Percentiles rank a stretch among this genome's conserved stretches.
These are phyloP conservation scores for Gallinago undulata DNA, from an alignment of 2,113 vertebrate species.

Conservation along the genomic window DNA sequence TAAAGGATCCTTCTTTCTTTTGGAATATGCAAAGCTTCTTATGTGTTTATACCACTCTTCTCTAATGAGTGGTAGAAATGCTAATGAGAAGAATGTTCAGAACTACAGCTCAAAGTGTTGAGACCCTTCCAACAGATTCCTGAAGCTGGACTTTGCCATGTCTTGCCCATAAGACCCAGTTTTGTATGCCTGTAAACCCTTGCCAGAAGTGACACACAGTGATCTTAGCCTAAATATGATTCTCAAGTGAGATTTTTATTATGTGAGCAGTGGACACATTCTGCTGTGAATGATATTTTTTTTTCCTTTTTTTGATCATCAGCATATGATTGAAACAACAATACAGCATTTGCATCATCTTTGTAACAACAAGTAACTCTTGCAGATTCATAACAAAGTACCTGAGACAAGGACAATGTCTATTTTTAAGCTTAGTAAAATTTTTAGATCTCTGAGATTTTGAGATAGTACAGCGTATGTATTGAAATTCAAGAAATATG, in stretches of 20 bases:
- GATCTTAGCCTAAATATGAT: neutral
- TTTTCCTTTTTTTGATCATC: neutral
- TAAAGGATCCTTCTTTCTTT: neutral
- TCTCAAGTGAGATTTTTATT: neutral
- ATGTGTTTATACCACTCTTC: neutral
- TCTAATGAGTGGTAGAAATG: neutral
- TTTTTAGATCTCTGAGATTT: neutral
- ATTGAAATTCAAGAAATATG: neutral
- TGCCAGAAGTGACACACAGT: neutral
- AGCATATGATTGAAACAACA: neutral
- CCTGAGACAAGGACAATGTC: neutral
- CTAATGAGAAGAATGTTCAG: neutral
- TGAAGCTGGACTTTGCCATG: neutral
- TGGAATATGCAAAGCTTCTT: neutral
- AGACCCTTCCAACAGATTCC: neutral
- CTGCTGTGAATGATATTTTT: neutral
- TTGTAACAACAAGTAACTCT: neutral
- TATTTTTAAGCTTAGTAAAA: neutral
- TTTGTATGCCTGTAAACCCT: neutral
- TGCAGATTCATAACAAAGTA: neutral
- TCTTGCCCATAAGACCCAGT: neutral
- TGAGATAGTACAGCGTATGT: neutral
- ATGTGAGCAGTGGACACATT: neutral
- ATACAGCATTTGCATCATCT: neutral
- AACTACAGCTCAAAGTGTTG: neutral